Evolutionary conservation across 2,797 vertebrate genomes (phyloP).

Genomic region (Scolopax bukidnonensis): DNA sequence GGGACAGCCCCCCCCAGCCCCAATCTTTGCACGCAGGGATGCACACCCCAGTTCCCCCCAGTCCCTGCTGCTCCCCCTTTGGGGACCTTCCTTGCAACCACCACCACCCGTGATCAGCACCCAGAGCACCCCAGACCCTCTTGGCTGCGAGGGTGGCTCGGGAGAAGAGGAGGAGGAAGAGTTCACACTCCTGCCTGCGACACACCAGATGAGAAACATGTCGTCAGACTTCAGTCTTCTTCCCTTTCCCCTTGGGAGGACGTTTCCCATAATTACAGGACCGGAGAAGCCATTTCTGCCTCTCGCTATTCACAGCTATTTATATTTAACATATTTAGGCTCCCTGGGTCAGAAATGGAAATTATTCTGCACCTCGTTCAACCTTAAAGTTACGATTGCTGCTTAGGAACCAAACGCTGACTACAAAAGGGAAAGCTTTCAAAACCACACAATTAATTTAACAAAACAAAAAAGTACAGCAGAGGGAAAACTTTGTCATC

Average conservation of each 20-base stretch:
- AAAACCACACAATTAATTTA: neutral
- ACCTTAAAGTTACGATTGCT: neutral
- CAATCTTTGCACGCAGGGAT: fast-evolving
- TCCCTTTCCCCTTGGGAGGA: neutral
- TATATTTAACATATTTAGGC: neutral
- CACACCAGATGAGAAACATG: neutral
- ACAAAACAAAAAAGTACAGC: neutral
- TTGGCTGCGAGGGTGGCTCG: fast-evolving
- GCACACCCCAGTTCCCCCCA: fast-evolving
- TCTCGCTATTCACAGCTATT: neutral
- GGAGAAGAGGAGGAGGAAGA: neutral
- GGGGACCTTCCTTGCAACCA: neutral
- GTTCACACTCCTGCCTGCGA: neutral
- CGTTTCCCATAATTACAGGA: neutral
- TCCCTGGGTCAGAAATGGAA: conserved; percentile 34
- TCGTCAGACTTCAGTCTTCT: neutral
- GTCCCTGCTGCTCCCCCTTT: neutral
- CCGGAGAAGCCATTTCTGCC: neutral
- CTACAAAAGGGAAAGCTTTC: neutral
- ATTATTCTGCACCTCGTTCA: neutral
- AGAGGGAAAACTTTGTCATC: neutral
- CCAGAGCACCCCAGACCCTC: no score
- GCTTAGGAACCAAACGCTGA: neutral
- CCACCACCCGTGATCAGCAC: fast-evolving
- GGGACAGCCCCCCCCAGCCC: fast-evolving